Conservation (phyloP, 2,797 vertebrate genomes). For the Notolabrus celidotus region DNA sequence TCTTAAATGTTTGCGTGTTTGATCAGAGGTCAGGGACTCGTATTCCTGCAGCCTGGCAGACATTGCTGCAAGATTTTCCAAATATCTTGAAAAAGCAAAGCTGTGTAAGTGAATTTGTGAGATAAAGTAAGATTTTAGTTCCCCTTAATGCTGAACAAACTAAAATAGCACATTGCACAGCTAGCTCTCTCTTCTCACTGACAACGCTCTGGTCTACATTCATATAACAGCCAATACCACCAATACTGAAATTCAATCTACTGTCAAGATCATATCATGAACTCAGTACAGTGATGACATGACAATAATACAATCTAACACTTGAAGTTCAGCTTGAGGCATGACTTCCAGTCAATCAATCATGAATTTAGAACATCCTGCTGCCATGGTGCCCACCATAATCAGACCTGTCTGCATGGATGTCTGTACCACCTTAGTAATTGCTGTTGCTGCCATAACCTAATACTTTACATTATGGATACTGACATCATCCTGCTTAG, state of each 20-base stretch:
- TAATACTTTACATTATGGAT: constrained; percentile 1
- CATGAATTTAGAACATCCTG: neutral
- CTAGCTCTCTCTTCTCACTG: neutral
- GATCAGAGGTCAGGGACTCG: neutral
- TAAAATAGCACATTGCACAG: too few species aligned
- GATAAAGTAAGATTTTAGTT: too few species aligned
- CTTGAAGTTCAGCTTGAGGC: neutral
- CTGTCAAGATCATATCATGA: neutral
- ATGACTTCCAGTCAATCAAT: constrained; percentile 1
- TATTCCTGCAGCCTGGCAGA: neutral
- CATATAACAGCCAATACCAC: neutral
- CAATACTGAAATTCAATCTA: neutral
- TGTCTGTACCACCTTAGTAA: constrained; percentile 6
- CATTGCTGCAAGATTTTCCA: neutral
- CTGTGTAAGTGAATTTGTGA: too few species aligned
- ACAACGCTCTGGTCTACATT: too few species aligned
- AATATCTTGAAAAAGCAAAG: too few species aligned
- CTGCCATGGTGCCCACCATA: neutral
- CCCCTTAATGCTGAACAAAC: too few species aligned
- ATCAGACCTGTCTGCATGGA: constrained; percentile 17
- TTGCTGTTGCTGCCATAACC: constrained; percentile 14
- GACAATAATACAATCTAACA: neutral
- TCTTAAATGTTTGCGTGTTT: neutral
- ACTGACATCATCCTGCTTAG: neutral
- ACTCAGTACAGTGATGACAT: neutral